These are phyloP conservation scores for Acanthornis magna DNA, from an alignment of 2,797 vertebrate species.

Conservation along the genomic window DNA sequence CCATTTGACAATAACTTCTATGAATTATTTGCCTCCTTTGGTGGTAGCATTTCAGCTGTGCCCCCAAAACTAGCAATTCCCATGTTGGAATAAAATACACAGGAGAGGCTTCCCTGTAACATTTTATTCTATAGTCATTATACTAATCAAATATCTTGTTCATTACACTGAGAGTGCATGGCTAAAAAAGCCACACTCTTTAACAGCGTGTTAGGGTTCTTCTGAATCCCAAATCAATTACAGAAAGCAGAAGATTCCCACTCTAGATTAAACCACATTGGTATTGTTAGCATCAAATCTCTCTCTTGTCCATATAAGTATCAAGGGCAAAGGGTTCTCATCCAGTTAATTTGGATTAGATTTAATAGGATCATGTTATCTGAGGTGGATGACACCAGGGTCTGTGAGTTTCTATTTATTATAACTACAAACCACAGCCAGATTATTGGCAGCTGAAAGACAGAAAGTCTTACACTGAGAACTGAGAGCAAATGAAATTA, in stretches of 20 bases:
- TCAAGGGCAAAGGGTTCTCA: not conserved
- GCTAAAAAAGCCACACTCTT: not conserved
- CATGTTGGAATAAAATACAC: not conserved
- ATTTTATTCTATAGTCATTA: not conserved
- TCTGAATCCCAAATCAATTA: not conserved
- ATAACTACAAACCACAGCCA: not conserved
- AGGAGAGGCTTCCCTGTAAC: not conserved
- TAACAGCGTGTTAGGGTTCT: not conserved
- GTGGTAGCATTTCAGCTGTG: not conserved
- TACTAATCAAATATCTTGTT: not conserved
- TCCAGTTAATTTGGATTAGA: not conserved
- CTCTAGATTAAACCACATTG: not conserved
- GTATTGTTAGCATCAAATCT: not conserved
- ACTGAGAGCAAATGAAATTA: not conserved
- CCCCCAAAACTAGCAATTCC: not conserved
- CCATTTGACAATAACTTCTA: not conserved
- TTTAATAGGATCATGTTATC: not conserved
- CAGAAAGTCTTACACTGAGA: not conserved
- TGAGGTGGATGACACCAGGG: not conserved
- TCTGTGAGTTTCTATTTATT: not conserved
- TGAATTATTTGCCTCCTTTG: not conserved
- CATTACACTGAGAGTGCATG: not conserved
- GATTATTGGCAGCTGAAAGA: not conserved
- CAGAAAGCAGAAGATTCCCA: not conserved
- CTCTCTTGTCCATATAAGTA: not conserved